A percentile compares a stretch with the other conserved stretches of the same genome.
phyloP scores from a whole-genome alignment of 1,140 invertebrate species.

The Goniozus legneri region DNA sequence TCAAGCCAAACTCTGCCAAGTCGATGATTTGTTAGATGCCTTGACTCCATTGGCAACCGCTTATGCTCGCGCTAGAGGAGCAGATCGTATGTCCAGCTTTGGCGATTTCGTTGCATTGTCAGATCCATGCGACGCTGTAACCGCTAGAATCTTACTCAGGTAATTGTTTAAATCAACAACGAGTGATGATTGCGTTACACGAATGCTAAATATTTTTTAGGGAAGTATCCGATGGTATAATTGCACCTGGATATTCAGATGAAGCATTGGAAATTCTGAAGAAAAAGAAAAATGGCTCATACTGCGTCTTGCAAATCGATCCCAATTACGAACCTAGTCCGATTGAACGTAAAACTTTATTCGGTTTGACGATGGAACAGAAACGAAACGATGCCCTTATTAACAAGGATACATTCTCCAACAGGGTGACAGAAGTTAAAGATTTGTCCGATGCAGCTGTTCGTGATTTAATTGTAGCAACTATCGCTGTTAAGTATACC shows the following conservation, averaged over 20 bases:
- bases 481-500: conserved; percentile 95
- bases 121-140: conserved; percentile 83
- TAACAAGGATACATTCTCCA: conserved; percentile 73
- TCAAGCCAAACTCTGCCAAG: conserved; percentile 89
- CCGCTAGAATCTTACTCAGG: conserved; percentile 72
- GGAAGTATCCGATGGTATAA: conserved; percentile 94
- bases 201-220: conserved; percentile 20
- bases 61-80: conserved; percentile 93
- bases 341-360: conserved; percentile 84
- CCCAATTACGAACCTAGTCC: conserved; percentile 75
- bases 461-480: conserved; percentile 91
- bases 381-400: conserved; percentile 87
- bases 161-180: conserved; percentile 15
- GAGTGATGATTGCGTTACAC: too few species aligned
- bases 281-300: conserved; percentile 93
- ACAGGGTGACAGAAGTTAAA: conserved; percentile 75
- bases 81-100: conserved; percentile 98
- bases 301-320: conserved; percentile 94
- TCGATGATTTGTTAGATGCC: conserved; percentile 74
- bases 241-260: conserved; percentile 85
- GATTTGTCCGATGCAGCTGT: conserved; percentile 72
- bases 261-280: conserved; percentile 85
- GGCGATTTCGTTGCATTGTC: conserved; percentile 97
- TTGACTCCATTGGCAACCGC: conserved; percentile 88
- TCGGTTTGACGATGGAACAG: conserved; percentile 90